Base-by-base conservation (phyloP, 2,888 invertebrate genomes). In the Corythucha ciliata region DNA sequence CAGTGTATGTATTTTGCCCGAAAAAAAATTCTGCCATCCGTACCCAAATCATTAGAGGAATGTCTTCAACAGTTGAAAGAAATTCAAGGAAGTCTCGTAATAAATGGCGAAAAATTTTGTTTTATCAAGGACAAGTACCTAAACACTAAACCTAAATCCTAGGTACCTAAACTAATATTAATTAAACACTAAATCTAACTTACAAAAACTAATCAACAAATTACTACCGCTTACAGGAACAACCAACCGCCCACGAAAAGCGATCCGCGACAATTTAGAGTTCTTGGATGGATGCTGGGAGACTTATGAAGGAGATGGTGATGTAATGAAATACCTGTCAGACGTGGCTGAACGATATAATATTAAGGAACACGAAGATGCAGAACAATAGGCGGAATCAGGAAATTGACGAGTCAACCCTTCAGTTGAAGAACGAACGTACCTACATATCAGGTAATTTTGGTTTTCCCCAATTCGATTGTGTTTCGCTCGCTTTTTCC, bases 41-140 rank as follows among this genome's bases (percentile, higher is more conserved):
- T n/a, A n/a, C n/a, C n/a, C n/a, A n/a, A n/a, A n/a, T n/a, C n/a
- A n/a, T n/a, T n/a, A n/a, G n/a, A n/a, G n/a, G n/a, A n/a, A n/a
- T 37, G 41, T 25, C 41, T 41, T 25, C 14, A 41, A 41, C 41
- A 24, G 41, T 26, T 12, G 6, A 41, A 41, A 41, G 22, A 41
- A 41, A 41, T 41, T 6, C 25, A n/a, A 25, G 41, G 4, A 41
- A 41, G 25, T 16, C 41, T 41, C 41, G 24, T 21, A 24, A 26
- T 41, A 27, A 24, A 41, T 41, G 41, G 41, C 1, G 41, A 25
- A 41, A n/a, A 41, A 6, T 41, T 2, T 41, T 26, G 41, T 27
- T 41, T 41, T 24, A 41, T 41, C 24, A 27, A 27, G 41, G 26
- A 18, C 25, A 41, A 24, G 4, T 40, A 5, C 41, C 41, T 14